These are phyloP conservation scores for Nasonovia ribisnigri DNA, from an alignment of 2,888 invertebrate genomes.

Conservation along the genomic window DNA sequence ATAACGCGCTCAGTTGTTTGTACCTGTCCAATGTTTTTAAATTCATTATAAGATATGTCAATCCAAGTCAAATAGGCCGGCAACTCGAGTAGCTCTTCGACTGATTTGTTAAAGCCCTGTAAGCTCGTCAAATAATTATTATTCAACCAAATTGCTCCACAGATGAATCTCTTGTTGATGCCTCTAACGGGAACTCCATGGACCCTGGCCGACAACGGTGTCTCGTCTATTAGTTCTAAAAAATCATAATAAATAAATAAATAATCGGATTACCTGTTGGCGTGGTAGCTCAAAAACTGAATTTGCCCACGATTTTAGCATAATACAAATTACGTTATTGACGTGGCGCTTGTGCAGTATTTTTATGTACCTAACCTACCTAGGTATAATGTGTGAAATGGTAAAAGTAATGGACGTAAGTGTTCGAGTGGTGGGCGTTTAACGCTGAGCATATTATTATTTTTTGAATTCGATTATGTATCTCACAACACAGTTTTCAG, in stretches of 20 bases:
- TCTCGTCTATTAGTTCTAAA: slow-evolving; percentile 3
- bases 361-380: not conserved
- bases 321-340: not conserved
- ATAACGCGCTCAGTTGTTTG: too few relatives aligned
- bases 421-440: not conserved
- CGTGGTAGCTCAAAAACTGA: not conserved
- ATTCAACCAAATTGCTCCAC: slow-evolving; percentile 17
- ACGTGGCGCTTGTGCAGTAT: not conserved
- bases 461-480: not conserved
- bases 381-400: not conserved
- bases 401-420: not conserved
- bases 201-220: not conserved
- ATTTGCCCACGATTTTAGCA: not conserved
- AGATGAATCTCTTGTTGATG: not conserved
- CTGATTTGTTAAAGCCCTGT: slow-evolving; percentile 67
- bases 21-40: slow-evolving; percentile 71
- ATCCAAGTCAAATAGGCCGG: slow-evolving; percentile 72
- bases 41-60: slow-evolving; percentile 73
- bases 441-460: not conserved
- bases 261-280: not conserved
- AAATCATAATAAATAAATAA: not conserved
- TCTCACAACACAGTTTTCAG: not conserved
- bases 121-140: slow-evolving; percentile 6
- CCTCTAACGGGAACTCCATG: not conserved
- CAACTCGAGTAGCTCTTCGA: slow-evolving; percentile 70